Conservation (phyloP, 2,888 invertebrate species). For the Apodemia hepburni region DNA sequence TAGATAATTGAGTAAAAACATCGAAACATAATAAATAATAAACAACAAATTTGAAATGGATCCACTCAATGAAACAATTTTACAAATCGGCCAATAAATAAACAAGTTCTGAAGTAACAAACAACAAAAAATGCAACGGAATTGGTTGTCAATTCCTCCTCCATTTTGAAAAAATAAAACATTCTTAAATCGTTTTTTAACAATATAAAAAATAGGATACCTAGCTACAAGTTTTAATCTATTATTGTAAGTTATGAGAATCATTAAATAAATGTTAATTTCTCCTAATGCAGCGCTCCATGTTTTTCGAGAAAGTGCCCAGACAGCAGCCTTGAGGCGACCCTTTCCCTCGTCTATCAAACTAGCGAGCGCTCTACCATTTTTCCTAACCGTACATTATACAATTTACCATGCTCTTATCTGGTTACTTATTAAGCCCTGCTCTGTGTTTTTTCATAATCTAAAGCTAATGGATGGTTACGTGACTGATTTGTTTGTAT, state of each 20-base stretch:
- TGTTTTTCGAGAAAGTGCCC: conserved; percentile 67
- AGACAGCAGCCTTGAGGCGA: conserved; percentile 64
- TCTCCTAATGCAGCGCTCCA: conserved; percentile 7
- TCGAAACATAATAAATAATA: no score
- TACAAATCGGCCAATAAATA: no score
- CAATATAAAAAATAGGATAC: not conserved
- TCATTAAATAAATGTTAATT: conserved; percentile 14
- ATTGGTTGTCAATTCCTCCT: no score
- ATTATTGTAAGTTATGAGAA: conserved; percentile 9
- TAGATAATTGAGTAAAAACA: no score
- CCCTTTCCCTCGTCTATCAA: conserved; percentile 78
- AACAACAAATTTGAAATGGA: no score
- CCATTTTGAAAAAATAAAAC: no score
- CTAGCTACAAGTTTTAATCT: not conserved
- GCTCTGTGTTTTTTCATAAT: conserved; percentile 33
- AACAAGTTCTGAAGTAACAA: no score
- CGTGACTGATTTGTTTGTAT: conserved; percentile 28
- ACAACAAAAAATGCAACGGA: no score
- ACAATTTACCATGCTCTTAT: conserved; percentile 66
- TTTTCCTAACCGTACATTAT: conserved; percentile 64
- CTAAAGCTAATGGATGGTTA: conserved; percentile 33
- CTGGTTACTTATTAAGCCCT: conserved; percentile 40
- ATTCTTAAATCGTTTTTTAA: no score
- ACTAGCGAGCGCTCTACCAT: conserved; percentile 53
- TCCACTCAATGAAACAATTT: no score